Evolutionary conservation across 2,888 invertebrate genomes (phyloP).

Genomic region (Agrenia bidenticulata): DNA sequence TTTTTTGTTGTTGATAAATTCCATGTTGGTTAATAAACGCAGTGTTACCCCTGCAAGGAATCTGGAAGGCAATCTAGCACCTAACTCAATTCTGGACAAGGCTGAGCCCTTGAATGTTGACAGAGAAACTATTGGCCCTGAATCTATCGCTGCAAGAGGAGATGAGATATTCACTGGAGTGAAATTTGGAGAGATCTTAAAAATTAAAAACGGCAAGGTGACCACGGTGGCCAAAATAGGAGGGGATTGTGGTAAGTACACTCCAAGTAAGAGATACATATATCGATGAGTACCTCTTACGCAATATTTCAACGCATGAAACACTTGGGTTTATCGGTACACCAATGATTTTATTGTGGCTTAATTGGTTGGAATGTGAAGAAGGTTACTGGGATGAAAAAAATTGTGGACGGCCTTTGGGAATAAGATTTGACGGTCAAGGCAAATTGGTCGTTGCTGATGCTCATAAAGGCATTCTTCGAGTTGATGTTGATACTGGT

Average conservation of each 20-base stretch:
- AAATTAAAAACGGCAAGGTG: constrained; percentile 69
- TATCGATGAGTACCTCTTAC: background rate
- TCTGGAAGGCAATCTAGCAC: constrained; percentile 62
- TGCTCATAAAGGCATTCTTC: constrained; percentile 84
- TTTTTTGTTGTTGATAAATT: too few species aligned
- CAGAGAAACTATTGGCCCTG: constrained; percentile 75
- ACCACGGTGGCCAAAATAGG: constrained; percentile 75
- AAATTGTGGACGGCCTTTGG: constrained; percentile 86
- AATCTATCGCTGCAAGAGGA: constrained; percentile 72
- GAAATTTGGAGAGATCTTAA: constrained; percentile 76
- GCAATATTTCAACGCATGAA: background rate
- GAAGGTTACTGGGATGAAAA: constrained; percentile 72
- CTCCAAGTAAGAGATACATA: background rate
- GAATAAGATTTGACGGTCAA: constrained; percentile 73
- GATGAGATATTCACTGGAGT: constrained; percentile 79
- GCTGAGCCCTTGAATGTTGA: constrained; percentile 70
- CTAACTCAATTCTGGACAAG: constrained; percentile 68
- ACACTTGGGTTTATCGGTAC: background rate
- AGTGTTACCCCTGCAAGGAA: constrained; percentile 61
- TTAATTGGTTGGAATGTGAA: constrained; percentile 53
- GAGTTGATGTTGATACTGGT: constrained; percentile 73
- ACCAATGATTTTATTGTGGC: background rate
- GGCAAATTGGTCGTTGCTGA: constrained; percentile 74
- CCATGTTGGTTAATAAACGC: background rate
- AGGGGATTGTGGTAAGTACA: constrained; percentile 68